Percentiles rank a stretch among this genome's conserved stretches.
These are phyloP conservation scores for Phrynosoma platyrhinos DNA, from an alignment of 2,113 vertebrate species.

Conservation along the genomic window DNA sequence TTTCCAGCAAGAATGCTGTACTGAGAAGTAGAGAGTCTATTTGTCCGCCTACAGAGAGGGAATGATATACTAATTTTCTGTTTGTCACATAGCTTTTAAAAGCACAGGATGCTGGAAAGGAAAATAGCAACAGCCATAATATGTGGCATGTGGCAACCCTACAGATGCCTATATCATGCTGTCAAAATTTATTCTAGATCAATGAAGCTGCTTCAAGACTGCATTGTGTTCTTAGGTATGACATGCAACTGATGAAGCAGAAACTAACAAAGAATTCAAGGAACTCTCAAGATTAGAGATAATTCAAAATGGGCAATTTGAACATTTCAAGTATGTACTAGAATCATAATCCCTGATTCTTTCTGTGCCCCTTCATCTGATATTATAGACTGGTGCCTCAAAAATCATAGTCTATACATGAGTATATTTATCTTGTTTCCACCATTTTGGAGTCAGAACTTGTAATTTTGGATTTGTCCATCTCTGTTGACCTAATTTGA, in stretches of 20 bases:
- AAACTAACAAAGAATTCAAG: neutral
- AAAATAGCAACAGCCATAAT: too few relatives aligned
- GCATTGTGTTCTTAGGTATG: too few relatives aligned
- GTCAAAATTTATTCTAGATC: neutral
- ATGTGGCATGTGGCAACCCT: too few relatives aligned
- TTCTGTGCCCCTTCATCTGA: rapidly evolving
- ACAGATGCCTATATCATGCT: too few relatives aligned
- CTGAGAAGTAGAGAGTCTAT: too few relatives aligned
- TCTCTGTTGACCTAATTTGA: neutral
- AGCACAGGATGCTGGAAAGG: too few relatives aligned
- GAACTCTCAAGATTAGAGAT: rapidly evolving
- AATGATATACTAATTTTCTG: too few relatives aligned
- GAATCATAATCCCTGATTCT: neutral
- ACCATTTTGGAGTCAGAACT: constrained; percentile 18
- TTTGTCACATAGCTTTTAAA: too few relatives aligned
- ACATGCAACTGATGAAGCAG: neutral
- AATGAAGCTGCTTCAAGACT: neutral
- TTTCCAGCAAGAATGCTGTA: too few relatives aligned
- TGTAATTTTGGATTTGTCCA: neutral
- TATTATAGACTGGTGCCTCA: neutral
- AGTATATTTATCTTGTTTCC: constrained; percentile 9
- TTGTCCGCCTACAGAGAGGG: too few relatives aligned
- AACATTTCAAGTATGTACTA: constrained; percentile 18
- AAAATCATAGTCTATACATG: neutral
- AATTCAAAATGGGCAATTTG: neutral